Evolutionary conservation across 2,797 vertebrate genomes (phyloP).

Genomic region (Orestias chungarensis): DNA sequence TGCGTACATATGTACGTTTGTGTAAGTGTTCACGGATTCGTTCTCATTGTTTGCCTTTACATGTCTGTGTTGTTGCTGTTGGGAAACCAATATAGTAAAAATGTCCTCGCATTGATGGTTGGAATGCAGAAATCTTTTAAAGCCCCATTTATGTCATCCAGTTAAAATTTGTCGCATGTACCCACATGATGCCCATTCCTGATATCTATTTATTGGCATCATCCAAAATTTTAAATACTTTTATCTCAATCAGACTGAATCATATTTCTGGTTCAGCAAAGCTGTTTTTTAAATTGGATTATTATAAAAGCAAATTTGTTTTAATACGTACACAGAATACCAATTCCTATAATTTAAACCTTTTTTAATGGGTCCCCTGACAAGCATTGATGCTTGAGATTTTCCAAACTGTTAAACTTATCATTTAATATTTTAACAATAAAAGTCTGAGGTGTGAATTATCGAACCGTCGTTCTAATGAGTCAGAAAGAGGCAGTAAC

Average conservation of each 20-base stretch:
- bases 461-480: constrained; percentile 9
- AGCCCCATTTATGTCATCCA: constrained; percentile 3
- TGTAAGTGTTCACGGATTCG: constrained; percentile 33
- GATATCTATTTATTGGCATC: constrained; percentile 2
- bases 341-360: not conserved
- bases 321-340: not conserved
- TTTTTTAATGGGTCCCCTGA: not conserved
- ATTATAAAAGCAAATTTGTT: not conserved
- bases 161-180: constrained; percentile 2
- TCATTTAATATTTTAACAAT: not conserved
- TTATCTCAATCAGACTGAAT: not conserved
- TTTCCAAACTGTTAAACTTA: constrained; percentile 11
- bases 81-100: constrained; percentile 32
- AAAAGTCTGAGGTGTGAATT: constrained; percentile 8
- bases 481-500: constrained; percentile 38
- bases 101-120: constrained; percentile 16
- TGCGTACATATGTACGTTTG: constrained; percentile 70
- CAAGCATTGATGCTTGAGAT: not conserved
- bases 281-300: constrained; percentile 1
- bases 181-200: not conserved
- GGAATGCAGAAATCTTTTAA: not conserved
- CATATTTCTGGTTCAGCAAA: not conserved
- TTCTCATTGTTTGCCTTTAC: constrained; percentile 55
- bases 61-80: constrained; percentile 51
- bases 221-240: not conserved